A percentile compares a stretch with the other conserved stretches of the same genome.
Conservation (phyloP, 2,113 vertebrate species). For the Passer montanus region DNA sequence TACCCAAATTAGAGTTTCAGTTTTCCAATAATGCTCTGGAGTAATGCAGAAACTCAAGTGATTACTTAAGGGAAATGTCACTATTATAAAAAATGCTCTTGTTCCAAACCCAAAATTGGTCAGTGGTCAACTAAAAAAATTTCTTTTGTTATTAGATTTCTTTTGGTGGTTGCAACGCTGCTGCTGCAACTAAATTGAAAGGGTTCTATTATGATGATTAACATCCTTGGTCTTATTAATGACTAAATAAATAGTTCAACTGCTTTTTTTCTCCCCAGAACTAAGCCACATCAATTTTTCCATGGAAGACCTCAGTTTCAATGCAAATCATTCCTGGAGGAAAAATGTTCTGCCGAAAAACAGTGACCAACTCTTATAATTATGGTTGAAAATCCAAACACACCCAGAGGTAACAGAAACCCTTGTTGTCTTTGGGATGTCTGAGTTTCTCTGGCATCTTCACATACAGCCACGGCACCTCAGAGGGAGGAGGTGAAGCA, state of each 20-base stretch:
- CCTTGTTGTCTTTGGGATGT: not conserved
- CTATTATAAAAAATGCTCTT: not conserved
- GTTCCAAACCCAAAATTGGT: slow-evolving; percentile 17
- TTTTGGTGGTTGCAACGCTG: not conserved
- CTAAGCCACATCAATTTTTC: not conserved
- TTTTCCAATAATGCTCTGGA: slow-evolving; percentile 11
- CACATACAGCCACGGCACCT: not conserved
- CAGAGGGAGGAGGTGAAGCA: not conserved
- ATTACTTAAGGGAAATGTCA: slow-evolving; percentile 10
- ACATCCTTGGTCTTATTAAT: slow-evolving; percentile 1
- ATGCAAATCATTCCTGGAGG: not conserved
- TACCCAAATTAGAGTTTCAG: not conserved
- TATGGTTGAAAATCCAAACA: not conserved
- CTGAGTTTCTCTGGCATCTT: not conserved
- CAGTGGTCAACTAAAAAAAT: not conserved
- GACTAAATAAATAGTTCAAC: not conserved
- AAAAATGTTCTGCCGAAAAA: slow-evolving; percentile 21
- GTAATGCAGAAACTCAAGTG: not conserved
- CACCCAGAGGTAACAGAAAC: not conserved
- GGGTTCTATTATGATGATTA: slow-evolving; percentile 2
- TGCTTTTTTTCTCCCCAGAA: not conserved
- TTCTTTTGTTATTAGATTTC: not conserved
- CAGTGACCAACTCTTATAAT: not conserved
- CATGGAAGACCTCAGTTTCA: not conserved
- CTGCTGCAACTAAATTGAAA: not conserved